Conservation (phyloP, 2,113 vertebrate species). For the Tetraodon nigroviridis region DNA sequence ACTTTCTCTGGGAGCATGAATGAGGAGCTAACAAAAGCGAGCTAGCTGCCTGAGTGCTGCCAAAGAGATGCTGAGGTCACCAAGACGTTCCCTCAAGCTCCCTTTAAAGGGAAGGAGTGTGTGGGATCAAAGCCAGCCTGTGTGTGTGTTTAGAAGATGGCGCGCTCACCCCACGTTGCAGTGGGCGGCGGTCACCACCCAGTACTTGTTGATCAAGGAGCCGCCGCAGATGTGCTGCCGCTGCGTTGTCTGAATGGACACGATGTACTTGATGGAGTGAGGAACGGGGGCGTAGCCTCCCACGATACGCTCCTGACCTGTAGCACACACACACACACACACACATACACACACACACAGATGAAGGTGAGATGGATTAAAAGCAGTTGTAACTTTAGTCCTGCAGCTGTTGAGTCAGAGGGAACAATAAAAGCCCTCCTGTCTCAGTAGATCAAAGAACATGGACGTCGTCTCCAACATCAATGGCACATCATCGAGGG, state of each 20-base stretch:
- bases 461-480: constrained; percentile 6
- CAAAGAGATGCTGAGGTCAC: neutral
- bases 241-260: constrained; percentile 73
- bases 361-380: constrained; percentile 3
- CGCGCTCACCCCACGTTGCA: constrained; percentile 77
- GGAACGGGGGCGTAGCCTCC: constrained; percentile 74
- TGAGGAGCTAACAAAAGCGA: no score
- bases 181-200: constrained; percentile 87
- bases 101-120: no score
- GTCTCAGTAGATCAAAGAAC: constrained; percentile 35
- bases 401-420: constrained; percentile 14
- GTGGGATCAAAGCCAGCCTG: no score
- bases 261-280: constrained; percentile 76
- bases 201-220: constrained; percentile 79
- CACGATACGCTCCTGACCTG: constrained; percentile 72
- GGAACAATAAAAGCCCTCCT: constrained; percentile 19
- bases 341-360: no score
- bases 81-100: no score
- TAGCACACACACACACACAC: constrained; percentile 11
- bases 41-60: no score
- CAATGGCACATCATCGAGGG: constrained; percentile 15
- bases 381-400: constrained; percentile 11
- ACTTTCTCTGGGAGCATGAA: no score
- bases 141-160: no score
- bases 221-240: constrained; percentile 81